These are phyloP conservation scores for Vidua macroura DNA, from an alignment of 2,113 vertebrate species.

Conservation along the genomic window DNA sequence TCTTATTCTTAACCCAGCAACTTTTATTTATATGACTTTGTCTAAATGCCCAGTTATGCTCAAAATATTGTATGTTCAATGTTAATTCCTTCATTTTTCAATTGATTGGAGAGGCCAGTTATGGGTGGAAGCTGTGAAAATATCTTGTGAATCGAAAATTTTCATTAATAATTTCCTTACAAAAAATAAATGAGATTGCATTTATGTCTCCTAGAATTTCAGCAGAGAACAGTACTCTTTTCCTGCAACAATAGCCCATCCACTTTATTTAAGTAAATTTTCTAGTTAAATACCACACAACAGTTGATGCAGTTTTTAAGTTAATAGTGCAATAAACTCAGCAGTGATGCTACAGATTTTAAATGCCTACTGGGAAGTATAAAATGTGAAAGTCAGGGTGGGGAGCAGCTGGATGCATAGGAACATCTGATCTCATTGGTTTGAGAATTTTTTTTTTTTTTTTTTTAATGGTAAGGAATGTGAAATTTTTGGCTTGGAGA, in stretches of 20 bases:
- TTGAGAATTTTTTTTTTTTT: background rate
- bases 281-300: background rate
- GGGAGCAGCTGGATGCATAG: conserved; percentile 39
- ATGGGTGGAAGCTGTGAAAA: background rate
- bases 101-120: background rate
- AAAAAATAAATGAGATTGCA: background rate
- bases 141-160: background rate
- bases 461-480: background rate
- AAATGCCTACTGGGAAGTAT: conserved; percentile 36
- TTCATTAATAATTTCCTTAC: background rate
- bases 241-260: background rate
- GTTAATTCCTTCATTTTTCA: background rate
- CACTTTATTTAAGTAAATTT: background rate
- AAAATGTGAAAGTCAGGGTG: conserved; percentile 40
- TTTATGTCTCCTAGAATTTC: background rate
- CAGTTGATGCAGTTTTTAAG: conserved; percentile 20
- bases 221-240: background rate
- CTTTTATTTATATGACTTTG: background rate
- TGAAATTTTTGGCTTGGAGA: background rate
- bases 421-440: conserved; percentile 34
- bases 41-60: background rate
- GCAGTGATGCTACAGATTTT: conserved; percentile 44
- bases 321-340: conserved; percentile 47
- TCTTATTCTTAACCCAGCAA: background rate
- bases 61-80: background rate